phyloP scores from a whole-genome alignment of 2,113 vertebrate species.

The Aspidoscelis tigris region DNA sequence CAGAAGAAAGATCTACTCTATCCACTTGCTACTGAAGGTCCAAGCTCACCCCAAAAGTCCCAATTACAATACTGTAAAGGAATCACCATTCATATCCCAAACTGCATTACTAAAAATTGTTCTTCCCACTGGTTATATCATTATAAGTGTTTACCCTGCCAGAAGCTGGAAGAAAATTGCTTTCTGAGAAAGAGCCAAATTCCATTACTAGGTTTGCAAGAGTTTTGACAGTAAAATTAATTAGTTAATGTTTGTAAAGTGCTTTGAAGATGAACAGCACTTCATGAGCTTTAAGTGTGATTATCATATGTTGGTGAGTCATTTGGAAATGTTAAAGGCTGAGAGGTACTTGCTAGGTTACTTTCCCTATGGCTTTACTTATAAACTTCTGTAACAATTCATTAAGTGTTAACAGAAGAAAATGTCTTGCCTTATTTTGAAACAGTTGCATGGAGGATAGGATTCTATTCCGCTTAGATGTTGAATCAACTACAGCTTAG shows the following conservation, averaged over 20 bases:
- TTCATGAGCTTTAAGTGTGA: slow-evolving; percentile 72
- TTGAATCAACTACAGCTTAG: background rate
- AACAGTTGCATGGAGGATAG: slow-evolving; percentile 49
- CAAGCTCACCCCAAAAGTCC: slow-evolving; percentile 58
- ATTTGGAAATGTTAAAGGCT: slow-evolving; percentile 66
- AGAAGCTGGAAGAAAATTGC: slow-evolving; percentile 74
- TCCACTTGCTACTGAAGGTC: slow-evolving; percentile 42
- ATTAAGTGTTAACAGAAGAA: slow-evolving; percentile 68
- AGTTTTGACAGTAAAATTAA: slow-evolving; percentile 78
- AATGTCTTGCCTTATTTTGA: slow-evolving; percentile 62
- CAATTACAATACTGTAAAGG: slow-evolving; percentile 31
- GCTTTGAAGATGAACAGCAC: slow-evolving; percentile 75
- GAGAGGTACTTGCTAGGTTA: slow-evolving; percentile 42
- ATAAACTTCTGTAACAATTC: slow-evolving; percentile 66
- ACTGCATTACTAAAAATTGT: slow-evolving; percentile 37
- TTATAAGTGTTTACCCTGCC: slow-evolving; percentile 74
- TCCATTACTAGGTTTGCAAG: slow-evolving; percentile 75
- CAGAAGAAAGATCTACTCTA: background rate
- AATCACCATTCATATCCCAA: slow-evolving; percentile 52
- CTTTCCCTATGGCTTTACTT: slow-evolving; percentile 38
- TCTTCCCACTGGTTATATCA: slow-evolving; percentile 74
- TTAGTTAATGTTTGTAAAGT: slow-evolving; percentile 76
- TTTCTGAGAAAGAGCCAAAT: slow-evolving; percentile 76
- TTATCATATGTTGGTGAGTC: slow-evolving; percentile 75
- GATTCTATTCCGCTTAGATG: background rate